A percentile compares a stretch with the other conserved stretches of the same genome.
These are phyloP conservation scores for Tetraneura akinire DNA, from an alignment of 1,140 invertebrate species.

Conservation along the genomic window DNA sequence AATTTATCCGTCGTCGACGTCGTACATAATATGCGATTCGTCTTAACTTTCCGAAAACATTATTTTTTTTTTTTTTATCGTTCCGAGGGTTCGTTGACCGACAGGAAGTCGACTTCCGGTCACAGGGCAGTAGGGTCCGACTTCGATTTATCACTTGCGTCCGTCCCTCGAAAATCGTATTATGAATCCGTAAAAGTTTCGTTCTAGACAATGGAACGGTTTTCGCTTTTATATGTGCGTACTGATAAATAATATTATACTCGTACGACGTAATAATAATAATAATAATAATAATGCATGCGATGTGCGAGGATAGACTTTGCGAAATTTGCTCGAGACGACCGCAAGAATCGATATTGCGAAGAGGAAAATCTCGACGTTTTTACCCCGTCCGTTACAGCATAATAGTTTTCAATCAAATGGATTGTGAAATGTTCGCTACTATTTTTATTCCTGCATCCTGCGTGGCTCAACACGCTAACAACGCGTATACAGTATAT, in stretches of 20 bases:
- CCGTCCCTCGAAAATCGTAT: neutral
- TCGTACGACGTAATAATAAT: no score
- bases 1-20: no score
- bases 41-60: neutral
- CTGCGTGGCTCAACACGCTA: neutral
- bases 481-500: neutral
- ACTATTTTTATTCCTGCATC: slow-evolving; percentile 33
- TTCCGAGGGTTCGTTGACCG: no score
- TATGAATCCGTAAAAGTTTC: slow-evolving; percentile 39
- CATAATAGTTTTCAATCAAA: slow-evolving; percentile 19
- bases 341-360: neutral
- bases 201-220: neutral
- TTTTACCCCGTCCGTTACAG: neutral
- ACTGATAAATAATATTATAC: neutral
- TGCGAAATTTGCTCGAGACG: neutral
- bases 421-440: neutral
- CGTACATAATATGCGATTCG: neutral
- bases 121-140: neutral
- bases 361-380: neutral
- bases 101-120: slow-evolving; percentile 29
- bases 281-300: no score
- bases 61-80: neutral
- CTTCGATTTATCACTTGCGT: slow-evolving; percentile 32
- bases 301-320: no score
- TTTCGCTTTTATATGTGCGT: neutral